These are phyloP conservation scores for Anaspis maculata DNA, from an alignment of 2,888 invertebrate species.

Conservation along the genomic window DNA sequence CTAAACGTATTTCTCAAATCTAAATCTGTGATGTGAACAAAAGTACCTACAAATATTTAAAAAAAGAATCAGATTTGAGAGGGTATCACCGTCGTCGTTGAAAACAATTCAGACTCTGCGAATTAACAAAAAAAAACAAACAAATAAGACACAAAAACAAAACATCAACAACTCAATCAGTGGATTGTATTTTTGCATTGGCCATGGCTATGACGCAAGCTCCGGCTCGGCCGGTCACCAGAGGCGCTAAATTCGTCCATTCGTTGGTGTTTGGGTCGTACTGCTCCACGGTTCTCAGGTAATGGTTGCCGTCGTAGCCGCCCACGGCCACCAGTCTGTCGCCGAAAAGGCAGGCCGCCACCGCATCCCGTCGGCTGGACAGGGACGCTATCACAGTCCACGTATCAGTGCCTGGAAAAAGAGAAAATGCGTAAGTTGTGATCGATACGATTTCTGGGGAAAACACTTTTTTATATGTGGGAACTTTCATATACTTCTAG, in stretches of 20 bases:
- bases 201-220: constrained; percentile 66
- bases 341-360: constrained; percentile 80
- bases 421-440: too few species aligned
- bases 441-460: too few species aligned
- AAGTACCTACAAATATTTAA: too few species aligned
- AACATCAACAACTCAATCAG: constrained; percentile 14
- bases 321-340: constrained; percentile 76
- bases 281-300: constrained; percentile 78
- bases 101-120: too few species aligned
- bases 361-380: constrained; percentile 77
- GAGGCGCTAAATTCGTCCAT: constrained; percentile 69
- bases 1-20: too few species aligned
- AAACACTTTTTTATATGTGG: constrained; percentile 3
- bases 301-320: constrained; percentile 86
- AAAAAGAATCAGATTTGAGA: too few species aligned
- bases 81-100: too few species aligned
- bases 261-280: constrained; percentile 78
- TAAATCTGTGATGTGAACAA: too few species aligned
- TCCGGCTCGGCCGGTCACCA: constrained; percentile 80
- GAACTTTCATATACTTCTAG: constrained; percentile 3
- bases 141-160: not conserved
- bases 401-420: constrained; percentile 65
- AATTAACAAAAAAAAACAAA: not conserved
- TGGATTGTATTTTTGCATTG: constrained; percentile 1
- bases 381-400: constrained; percentile 83